Percentiles rank a stretch among this genome's conserved stretches.
Evolutionary conservation across 2,888 invertebrate genomes (phyloP).

Genomic region (Choristoneura rosaceana): DNA sequence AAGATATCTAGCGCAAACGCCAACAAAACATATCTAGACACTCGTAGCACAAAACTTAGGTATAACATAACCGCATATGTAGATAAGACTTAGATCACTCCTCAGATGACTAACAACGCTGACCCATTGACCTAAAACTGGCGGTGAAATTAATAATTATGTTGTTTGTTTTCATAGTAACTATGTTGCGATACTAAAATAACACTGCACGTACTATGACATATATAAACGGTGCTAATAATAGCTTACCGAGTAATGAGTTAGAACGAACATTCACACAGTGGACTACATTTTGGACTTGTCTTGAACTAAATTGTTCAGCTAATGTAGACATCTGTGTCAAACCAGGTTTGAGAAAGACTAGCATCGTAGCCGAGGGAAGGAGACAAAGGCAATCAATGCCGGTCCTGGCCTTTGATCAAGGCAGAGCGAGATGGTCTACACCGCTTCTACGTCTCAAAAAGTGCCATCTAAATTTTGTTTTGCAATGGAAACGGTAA

Average conservation of each 20-base stretch:
- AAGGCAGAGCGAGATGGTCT: too few relatives aligned
- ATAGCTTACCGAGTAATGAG: constrained; percentile 31
- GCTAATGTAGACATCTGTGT: not conserved
- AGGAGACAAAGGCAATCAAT: too few relatives aligned
- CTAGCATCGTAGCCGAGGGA: too few relatives aligned
- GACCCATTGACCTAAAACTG: constrained; percentile 54
- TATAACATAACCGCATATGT: not conserved
- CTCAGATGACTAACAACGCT: constrained; percentile 45
- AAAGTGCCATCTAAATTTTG: too few relatives aligned
- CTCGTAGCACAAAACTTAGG: constrained; percentile 1
- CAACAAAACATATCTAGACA: not conserved
- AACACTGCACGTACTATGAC: constrained; percentile 28
- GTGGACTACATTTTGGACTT: not conserved
- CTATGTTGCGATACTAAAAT: constrained; percentile 29
- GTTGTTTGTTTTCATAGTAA: constrained; percentile 38
- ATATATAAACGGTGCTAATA: constrained; percentile 32
- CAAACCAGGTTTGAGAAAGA: too few relatives aligned
- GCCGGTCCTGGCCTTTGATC: too few relatives aligned
- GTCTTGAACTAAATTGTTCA: not conserved
- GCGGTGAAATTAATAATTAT: constrained; percentile 32
- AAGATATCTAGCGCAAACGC: not conserved
- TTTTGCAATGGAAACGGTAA: too few relatives aligned
- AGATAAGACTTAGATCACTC: constrained; percentile 19
- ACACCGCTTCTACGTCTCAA: too few relatives aligned
- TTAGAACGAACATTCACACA: constrained; percentile 5